Evolutionary conservation across 2,888 invertebrate species (phyloP).

Genomic region (Alsophila aescularia): DNA sequence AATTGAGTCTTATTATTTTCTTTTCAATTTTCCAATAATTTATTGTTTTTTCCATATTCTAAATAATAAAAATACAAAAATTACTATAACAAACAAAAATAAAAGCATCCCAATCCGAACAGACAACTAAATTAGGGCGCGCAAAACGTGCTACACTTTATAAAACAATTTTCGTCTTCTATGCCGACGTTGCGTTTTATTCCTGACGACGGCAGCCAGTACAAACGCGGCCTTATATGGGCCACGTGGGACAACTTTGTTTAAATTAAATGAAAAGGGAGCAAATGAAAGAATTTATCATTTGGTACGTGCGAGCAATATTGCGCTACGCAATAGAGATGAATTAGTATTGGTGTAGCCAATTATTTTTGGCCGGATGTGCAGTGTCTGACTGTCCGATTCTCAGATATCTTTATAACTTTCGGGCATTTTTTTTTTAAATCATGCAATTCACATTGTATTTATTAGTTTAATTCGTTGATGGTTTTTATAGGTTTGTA

Average conservation of each 20-base stretch:
- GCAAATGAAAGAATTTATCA: constrained; percentile 75
- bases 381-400: background rate
- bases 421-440: too few relatives aligned
- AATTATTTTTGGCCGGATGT: constrained; percentile 7
- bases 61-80: constrained; percentile 10
- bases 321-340: constrained; percentile 10
- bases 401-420: too few relatives aligned
- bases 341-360: background rate
- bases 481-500: too few relatives aligned
- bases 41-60: too few relatives aligned
- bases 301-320: constrained; percentile 50
- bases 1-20: background rate
- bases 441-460: too few relatives aligned
- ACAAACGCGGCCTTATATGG: constrained; percentile 32
- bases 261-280: constrained; percentile 68
- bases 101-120: constrained; percentile 26
- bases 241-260: constrained; percentile 54
- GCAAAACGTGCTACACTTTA: constrained; percentile 31
- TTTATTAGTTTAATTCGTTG: too few relatives aligned
- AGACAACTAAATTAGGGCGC: constrained; percentile 34
- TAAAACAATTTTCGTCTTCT: constrained; percentile 34
- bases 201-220: constrained; percentile 1
- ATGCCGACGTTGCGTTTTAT: constrained; percentile 1
- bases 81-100: constrained; percentile 15
- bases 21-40: too few relatives aligned